Evolutionary conservation across 1,140 invertebrate species (phyloP), one percentile per base, ranked within the genome.

Genomic region (Meloidogyne exigua): DNA sequence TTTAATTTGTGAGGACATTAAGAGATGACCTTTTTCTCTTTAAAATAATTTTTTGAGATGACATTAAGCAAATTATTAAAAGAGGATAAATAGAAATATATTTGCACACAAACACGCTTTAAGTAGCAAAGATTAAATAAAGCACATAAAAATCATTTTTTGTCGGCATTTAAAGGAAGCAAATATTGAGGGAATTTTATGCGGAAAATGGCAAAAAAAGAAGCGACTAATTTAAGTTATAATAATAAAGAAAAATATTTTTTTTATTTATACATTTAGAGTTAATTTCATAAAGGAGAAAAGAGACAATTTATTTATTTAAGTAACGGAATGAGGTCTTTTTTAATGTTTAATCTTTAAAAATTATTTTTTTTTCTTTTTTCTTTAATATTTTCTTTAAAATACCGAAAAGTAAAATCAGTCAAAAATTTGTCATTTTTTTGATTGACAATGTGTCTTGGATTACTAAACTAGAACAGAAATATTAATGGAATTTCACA

Each of bases 171-270:
- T 49, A 49, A 18, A 49, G 18, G 18, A 12, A 18, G 4, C 18
- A 57, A 57, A 57, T 57, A 57, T 57, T 57, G 49, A 57, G 49
- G 49, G 49, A 57, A 57, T 57, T 57, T 57, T 57, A n/a, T 5
- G 49, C 15, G 49, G 49, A n/a, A 57, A 57, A 57, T 57, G 49
- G 28, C 28, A 5, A 12, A 57, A 57, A 57, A 57, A 57, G n/a
- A 18, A 57, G 2, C 2, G 3, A 57, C 2, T 57, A 57, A 57
- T 57, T n/a, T 57, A n/a, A n/a, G 4, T n/a, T 57, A 57, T 57
- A 32, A 32, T 32, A 32, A 32, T 57, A 15, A 49, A 15, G 44
- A 49, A 32, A 32, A 3, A 32, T 32, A n/a, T n/a, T n/a, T n/a
- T n/a, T 32, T 32, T 32, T 32, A 32, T 32, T 32, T 32, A 32